A percentile compares a stretch with the other conserved stretches of the same genome.
phyloP scores from a whole-genome alignment of 2,113 vertebrate species.

The Brachyhypopomus gauderio region DNA sequence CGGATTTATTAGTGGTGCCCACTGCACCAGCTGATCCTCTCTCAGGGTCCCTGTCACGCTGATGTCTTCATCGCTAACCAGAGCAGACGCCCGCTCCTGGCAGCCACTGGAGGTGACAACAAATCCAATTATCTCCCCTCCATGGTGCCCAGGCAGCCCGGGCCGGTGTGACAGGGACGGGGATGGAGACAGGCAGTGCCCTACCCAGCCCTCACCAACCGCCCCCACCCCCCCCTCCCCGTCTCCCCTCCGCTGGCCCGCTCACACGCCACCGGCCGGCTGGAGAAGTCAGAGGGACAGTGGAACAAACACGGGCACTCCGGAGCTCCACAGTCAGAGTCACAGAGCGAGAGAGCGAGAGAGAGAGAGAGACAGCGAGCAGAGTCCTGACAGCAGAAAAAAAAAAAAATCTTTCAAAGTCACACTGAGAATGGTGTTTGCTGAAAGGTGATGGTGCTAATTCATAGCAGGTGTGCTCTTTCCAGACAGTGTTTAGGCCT shows the following conservation, averaged over 20 bases:
- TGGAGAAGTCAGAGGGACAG: slow-evolving; percentile 34
- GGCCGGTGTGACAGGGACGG: slow-evolving; percentile 75
- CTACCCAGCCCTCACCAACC: slow-evolving; percentile 33
- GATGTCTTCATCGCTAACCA: slow-evolving; percentile 99
- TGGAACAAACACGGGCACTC: slow-evolving; percentile 36
- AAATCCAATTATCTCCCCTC: slow-evolving; percentile 99
- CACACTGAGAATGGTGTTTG: slow-evolving; percentile 37
- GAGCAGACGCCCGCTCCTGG: slow-evolving; percentile 95
- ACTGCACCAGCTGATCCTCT: slow-evolving; percentile 97
- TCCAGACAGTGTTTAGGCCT: slow-evolving; percentile 24
- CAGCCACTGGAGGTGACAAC: slow-evolving; percentile 98
- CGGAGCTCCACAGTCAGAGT: slow-evolving; percentile 5
- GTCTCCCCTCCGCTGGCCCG: slow-evolving; percentile 3
- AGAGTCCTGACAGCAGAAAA: background rate
- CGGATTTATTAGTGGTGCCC: slow-evolving; percentile 92
- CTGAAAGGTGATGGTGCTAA: slow-evolving; percentile 46
- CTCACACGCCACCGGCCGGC: slow-evolving; percentile 18
- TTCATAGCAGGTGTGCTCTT: slow-evolving; percentile 34
- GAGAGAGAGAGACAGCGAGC: background rate
- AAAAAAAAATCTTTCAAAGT: slow-evolving; percentile 31
- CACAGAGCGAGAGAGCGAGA: background rate
- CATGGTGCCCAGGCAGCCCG: slow-evolving; percentile 82
- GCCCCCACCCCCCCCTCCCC: slow-evolving; percentile 18
- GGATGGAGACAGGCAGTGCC: slow-evolving; percentile 67
- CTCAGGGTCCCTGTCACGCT: slow-evolving; percentile 93